Base-by-base conservation (phyloP, 2,797 vertebrate genomes). In the Tolypeutes matacus region DNA sequence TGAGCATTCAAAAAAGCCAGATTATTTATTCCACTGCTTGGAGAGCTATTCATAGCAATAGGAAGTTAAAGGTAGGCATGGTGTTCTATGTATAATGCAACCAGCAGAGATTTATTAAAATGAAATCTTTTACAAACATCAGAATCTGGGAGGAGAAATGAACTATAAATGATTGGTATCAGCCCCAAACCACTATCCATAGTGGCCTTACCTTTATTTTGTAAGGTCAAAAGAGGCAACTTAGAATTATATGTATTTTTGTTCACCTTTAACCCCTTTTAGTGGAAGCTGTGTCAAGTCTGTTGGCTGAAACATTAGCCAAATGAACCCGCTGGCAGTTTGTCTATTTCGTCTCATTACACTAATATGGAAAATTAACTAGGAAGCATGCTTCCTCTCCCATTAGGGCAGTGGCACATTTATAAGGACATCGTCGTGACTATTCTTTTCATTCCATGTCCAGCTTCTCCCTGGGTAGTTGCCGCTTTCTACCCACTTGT, bases 291-390 rank as follows among this genome's bases (percentile, higher is more conserved):
- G 94, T 96, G 95, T 94, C 3, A 8, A 27, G 84, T 95, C 86
- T 93, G 86, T 93, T 76, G 58, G 56, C 93, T 95, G 94, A 96
- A 94, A 96, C 91, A 97, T 97, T 97, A 97, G 89, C 95, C 95
- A 96, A 95, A 86, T 97, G 97, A 97, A 94, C 96, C 89, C 42
- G 0, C 92, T 89, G 95, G 84, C 95, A 97, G 82, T 96, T 96
- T 97, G 91, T 97, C 94, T 97, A 96, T 96, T 97, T 96, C 96
- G 93, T 94, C 95, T 96, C 95, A 97, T 97, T 97, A 96, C 72
- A 36, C 86, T 97, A 97, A 97, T 97, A 96, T 64, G 87, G 95
- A 95, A 97, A 97, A 97, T 97, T 97, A 97, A 95, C 96, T 87
- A 95, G 91, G 81, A 97, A 82, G 91, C 97, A 97, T 75, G 96